These are phyloP conservation scores for Sterna hirundo DNA, from an alignment of 2,113 vertebrate species.

Conservation along the genomic window DNA sequence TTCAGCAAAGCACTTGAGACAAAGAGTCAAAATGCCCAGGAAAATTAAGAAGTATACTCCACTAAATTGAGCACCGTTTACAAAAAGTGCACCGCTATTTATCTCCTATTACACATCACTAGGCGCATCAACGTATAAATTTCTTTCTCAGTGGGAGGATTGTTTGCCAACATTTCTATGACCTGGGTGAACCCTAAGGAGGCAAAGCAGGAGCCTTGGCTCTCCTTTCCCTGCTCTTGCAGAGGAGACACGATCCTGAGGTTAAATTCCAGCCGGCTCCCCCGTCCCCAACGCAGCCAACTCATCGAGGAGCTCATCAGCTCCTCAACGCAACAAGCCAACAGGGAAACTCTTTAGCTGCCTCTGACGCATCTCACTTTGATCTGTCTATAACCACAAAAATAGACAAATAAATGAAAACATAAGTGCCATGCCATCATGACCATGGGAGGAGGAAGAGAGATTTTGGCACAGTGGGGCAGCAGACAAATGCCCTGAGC, in stretches of 20 bases:
- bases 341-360: constrained; percentile 14
- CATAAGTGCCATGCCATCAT: background rate
- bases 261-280: background rate
- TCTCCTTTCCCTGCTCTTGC: background rate
- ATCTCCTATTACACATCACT: background rate
- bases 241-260: background rate
- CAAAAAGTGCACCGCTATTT: background rate
- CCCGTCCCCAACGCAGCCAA: background rate
- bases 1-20: background rate
- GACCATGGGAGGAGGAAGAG: background rate
- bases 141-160: background rate
- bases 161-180: background rate
- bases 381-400: background rate
- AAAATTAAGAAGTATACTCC: background rate
- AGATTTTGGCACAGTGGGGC: constrained; percentile 13
- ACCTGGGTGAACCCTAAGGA: background rate
- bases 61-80: background rate
- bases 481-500: background rate
- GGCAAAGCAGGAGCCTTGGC: background rate
- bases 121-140: background rate
- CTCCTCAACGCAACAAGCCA: background rate
- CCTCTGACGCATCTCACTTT: constrained; percentile 15
- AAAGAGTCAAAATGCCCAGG: background rate
- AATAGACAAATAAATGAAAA: constrained; percentile 1
- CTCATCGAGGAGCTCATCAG: background rate